These are phyloP conservation scores for Ctenodactylus gundi DNA, from an alignment of 2,113 vertebrate species.

Conservation along the genomic window DNA sequence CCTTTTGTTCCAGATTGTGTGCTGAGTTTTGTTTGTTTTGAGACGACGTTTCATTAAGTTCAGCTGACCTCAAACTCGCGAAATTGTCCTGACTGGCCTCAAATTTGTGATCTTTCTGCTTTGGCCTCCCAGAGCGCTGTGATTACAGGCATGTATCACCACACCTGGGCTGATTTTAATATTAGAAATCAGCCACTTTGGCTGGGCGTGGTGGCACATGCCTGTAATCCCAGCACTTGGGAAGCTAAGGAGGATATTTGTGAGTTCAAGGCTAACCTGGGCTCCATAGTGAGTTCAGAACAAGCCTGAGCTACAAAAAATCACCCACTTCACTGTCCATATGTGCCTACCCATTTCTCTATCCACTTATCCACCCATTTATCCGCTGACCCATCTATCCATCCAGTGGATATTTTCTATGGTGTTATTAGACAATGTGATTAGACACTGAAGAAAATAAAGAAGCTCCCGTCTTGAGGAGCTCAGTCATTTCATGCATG, in stretches of 20 bases:
- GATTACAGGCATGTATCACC: neutral
- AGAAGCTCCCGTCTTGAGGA: neutral
- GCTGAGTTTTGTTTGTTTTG: conserved; percentile 31
- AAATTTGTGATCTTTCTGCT: neutral
- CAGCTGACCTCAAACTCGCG: neutral
- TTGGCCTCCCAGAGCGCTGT: neutral
- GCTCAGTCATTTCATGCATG: no score
- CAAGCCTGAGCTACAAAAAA: no score
- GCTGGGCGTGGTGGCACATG: no score
- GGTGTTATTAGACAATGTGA: neutral
- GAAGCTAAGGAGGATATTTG: no score
- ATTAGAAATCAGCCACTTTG: neutral
- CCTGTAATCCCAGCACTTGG: no score
- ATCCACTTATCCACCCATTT: neutral
- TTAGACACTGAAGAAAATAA: neutral
- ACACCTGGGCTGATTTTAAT: conserved; percentile 69
- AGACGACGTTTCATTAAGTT: neutral
- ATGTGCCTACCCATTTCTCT: neutral
- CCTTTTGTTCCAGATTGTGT: neutral
- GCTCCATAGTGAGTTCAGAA: no score
- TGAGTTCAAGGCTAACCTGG: no score
- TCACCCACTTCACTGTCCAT: neutral
- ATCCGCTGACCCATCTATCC: neutral
- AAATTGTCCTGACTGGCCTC: neutral
- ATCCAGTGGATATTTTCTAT: neutral